Percentiles rank a stretch among this genome's conserved stretches.
These are phyloP conservation scores for Clepsis dumicolana DNA, from an alignment of 2,888 invertebrate species.

Conservation along the genomic window DNA sequence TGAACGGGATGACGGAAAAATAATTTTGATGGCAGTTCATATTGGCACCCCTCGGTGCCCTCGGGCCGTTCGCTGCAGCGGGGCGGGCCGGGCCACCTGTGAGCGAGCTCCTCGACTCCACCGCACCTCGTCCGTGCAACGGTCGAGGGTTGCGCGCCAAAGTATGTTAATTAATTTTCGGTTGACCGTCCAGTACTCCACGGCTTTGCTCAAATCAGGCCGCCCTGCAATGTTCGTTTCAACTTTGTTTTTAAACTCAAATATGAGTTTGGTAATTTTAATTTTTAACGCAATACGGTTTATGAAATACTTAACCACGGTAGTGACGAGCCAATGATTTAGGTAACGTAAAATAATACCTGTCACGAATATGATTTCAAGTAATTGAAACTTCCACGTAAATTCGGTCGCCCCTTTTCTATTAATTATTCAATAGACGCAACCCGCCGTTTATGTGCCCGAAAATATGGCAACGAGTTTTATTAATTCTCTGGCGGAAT, in stretches of 20 bases:
- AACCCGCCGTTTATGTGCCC: slow-evolving; percentile 56
- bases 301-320: slow-evolving; percentile 6
- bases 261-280: slow-evolving; percentile 58
- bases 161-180: slow-evolving; percentile 87
- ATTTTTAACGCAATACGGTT: slow-evolving; percentile 17
- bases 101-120: slow-evolving; percentile 46
- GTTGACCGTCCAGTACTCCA: slow-evolving; percentile 78
- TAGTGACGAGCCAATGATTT: not conserved
- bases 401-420: slow-evolving; percentile 65
- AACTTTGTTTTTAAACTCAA: slow-evolving; percentile 73
- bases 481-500: slow-evolving; percentile 64
- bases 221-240: slow-evolving; percentile 75
- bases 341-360: slow-evolving; percentile 21
- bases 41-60: slow-evolving; percentile 55
- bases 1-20: slow-evolving; percentile 53
- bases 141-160: slow-evolving; percentile 76
- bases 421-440: slow-evolving; percentile 78
- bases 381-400: slow-evolving; percentile 56
- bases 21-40: slow-evolving; percentile 49
- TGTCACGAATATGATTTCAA: slow-evolving; percentile 42
- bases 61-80: slow-evolving; percentile 53
- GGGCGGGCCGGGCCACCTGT: slow-evolving; percentile 68
- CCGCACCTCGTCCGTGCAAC: slow-evolving; percentile 54
- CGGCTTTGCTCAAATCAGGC: slow-evolving; percentile 76
- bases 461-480: slow-evolving; percentile 64